A percentile compares a stretch with the other conserved stretches of the same genome.
Evolutionary conservation across 2,797 vertebrate genomes (phyloP).

Genomic region (Ispidina lecontei): DNA sequence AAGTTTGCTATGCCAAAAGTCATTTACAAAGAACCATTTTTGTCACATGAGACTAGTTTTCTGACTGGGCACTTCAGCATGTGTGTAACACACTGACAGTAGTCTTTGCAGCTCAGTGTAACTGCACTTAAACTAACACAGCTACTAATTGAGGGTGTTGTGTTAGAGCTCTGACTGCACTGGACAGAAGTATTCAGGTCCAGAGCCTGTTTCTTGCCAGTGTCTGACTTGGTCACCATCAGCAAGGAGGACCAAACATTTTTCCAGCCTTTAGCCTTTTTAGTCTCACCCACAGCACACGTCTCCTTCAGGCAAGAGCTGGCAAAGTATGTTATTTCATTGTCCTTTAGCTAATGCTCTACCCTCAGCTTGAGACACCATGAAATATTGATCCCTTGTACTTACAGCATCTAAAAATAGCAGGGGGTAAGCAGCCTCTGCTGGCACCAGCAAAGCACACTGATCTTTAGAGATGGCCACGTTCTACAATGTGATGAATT

Average conservation of each 20-base stretch:
- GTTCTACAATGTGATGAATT: not conserved
- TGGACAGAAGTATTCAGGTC: not conserved
- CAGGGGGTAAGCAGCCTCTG: not conserved
- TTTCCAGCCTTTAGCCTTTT: not conserved
- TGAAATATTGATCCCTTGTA: conserved; percentile 21
- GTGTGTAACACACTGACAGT: not conserved
- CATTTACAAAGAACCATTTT: not conserved
- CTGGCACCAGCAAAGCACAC: not conserved
- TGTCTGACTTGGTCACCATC: not conserved
- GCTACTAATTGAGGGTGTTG: not conserved
- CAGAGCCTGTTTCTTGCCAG: not conserved
- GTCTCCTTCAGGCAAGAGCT: not conserved
- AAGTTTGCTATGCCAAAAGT: not conserved
- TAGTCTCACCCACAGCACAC: not conserved
- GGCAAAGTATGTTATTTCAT: not conserved
- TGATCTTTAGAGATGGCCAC: not conserved
- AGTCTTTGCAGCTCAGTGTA: not conserved
- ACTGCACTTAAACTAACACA: not conserved
- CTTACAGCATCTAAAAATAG: not conserved
- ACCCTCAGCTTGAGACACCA: not conserved
- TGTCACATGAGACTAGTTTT: not conserved
- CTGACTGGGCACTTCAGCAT: not conserved
- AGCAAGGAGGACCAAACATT: not conserved
- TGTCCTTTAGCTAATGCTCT: not conserved
- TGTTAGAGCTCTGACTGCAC: not conserved